Base-by-base conservation (phyloP, 1,140 invertebrate genomes). In the Sinella curviseta region DNA sequence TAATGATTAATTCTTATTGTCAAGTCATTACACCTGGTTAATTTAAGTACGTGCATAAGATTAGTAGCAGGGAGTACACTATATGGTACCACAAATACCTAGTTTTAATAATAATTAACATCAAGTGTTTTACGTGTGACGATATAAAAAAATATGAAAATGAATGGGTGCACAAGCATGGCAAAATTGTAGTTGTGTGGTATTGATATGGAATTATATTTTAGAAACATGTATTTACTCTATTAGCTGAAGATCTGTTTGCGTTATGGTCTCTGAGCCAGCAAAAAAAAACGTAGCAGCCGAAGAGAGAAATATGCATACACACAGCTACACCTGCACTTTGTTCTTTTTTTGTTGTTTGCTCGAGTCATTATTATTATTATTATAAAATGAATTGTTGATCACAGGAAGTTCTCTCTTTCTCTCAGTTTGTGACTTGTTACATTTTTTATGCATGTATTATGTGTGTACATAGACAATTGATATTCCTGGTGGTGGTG, bases 391-490 rank as follows among this genome's bases (percentile, higher is more conserved):
- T 31, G 65, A 33, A 70, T 70, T 70, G 26, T 33, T 30, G 28
- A 70, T 70, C 65, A 70, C 65, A 70, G 65, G 65, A 70, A 70
- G 65, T 70, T 70, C 65, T 33, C 57, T 65, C 57, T 65, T 26
- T 48, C 39, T 20, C 20, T 20, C 20, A 8, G 39, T 48, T 48
- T 12, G 39, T 12, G 39, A 48, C 8, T 8, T 65, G 57, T 26
- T 65, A 65, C 24, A 26, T 26, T 12, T 65, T 48, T 48, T 12
- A 48, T 48, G 8, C 39, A 48, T 12, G 8, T 48, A 12, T 65
- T 26, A 65, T 65, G 57, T 26, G 24, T 65, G 14, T 65, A 65
- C 26, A 14, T 14, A 48, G 39, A 48, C 39, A 48, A 48, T 48
- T 48, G 39, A 48, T 48, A 48, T 48, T 48, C 8, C 39, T 8